A percentile compares a stretch with the other conserved stretches of the same genome.
Conservation (phyloP, 2,888 invertebrate genomes). For the Drosophila engyochracea region DNA sequence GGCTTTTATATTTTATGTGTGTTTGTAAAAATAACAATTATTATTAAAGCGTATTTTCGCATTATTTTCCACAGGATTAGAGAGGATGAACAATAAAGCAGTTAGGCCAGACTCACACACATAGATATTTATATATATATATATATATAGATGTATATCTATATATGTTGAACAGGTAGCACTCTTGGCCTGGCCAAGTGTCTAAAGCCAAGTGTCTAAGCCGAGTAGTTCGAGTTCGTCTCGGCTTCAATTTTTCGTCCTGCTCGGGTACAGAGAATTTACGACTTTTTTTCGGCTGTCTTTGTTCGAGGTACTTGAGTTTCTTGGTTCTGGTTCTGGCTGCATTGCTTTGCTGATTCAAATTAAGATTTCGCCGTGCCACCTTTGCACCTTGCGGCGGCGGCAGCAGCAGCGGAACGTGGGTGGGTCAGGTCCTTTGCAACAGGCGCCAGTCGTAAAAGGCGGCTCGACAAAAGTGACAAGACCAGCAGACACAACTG, state of each 20-base stretch:
- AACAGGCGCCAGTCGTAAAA: slow-evolving; percentile 77
- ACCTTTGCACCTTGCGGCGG: slow-evolving; percentile 66
- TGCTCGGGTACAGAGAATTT: slow-evolving; percentile 48
- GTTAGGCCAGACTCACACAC: slow-evolving; percentile 42
- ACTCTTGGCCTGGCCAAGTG: slow-evolving; percentile 51
- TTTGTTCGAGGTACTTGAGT: slow-evolving; percentile 60
- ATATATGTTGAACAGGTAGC: slow-evolving; percentile 36
- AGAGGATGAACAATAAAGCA: slow-evolving; percentile 74
- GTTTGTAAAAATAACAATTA: slow-evolving; percentile 78
- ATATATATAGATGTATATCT: background rate
- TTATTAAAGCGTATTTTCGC: slow-evolving; percentile 80
- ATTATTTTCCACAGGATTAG: slow-evolving; percentile 81
- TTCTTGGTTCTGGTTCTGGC: slow-evolving; percentile 17
- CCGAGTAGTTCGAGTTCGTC: slow-evolving; percentile 40
- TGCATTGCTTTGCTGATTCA: slow-evolving; percentile 56
- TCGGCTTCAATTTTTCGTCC: slow-evolving; percentile 18
- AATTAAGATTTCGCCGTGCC: slow-evolving; percentile 67
- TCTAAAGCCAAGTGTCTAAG: slow-evolving; percentile 79
- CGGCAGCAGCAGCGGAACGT: slow-evolving; percentile 27
- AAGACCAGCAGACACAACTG: slow-evolving; percentile 34
- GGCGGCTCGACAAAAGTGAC: slow-evolving; percentile 55
- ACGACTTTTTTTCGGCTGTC: slow-evolving; percentile 51
- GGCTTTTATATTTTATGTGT: slow-evolving; percentile 70
- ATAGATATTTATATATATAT: background rate
- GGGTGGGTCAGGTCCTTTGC: slow-evolving; percentile 78